phyloP scores from a whole-genome alignment of 2,888 invertebrate genomes.

The Cephus nigrinus region DNA sequence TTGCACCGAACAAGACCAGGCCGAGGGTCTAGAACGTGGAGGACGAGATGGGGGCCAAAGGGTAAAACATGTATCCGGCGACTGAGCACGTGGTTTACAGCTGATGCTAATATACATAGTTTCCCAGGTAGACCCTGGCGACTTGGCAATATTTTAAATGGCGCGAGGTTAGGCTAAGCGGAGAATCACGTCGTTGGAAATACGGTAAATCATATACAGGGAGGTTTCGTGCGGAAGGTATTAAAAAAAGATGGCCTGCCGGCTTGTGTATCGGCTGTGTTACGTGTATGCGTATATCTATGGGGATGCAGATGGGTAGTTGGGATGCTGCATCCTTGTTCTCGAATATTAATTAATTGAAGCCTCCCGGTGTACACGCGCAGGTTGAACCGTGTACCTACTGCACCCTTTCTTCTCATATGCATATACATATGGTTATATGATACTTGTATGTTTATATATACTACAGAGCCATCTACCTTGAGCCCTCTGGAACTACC shows the following conservation, averaged over 20 bases:
- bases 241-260: not conserved
- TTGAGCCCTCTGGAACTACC: not conserved
- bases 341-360: constrained; percentile 61
- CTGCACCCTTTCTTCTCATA: not conserved
- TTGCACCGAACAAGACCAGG: constrained; percentile 24
- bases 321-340: constrained; percentile 54
- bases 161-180: constrained; percentile 8
- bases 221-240: not conserved
- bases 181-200: constrained; percentile 24
- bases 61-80: constrained; percentile 12
- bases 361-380: not conserved
- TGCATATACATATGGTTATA: not conserved
- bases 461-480: not conserved
- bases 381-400: not conserved
- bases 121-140: constrained; percentile 31
- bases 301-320: constrained; percentile 28
- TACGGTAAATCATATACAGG: constrained; percentile 27
- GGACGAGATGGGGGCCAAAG: constrained; percentile 12
- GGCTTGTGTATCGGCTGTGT: not conserved
- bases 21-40: constrained; percentile 21
- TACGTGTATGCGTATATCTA: not conserved
- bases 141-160: constrained; percentile 41
- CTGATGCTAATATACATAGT: constrained; percentile 29
- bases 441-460: not conserved
- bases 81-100: constrained; percentile 43